phyloP scores from a whole-genome alignment of 1,140 invertebrate species.

The Nephila pilipes region DNA sequence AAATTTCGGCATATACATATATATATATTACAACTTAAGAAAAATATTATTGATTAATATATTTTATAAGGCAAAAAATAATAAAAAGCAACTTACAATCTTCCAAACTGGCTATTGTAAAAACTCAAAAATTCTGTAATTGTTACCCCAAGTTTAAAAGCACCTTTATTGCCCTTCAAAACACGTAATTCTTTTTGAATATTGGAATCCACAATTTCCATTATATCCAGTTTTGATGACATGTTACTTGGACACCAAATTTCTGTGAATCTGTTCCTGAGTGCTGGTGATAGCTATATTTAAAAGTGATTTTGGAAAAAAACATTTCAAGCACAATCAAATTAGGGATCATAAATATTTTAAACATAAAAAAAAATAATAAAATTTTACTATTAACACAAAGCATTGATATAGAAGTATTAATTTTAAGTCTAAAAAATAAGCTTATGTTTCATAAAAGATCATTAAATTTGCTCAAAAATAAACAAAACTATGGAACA shows the following conservation, averaged over 20 bases:
- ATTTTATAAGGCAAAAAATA: slow-evolving; percentile 81
- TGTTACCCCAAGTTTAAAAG: neutral
- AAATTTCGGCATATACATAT: no score
- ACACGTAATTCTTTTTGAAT: slow-evolving; percentile 80
- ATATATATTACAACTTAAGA: no score
- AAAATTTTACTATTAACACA: no score
- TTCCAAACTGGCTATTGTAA: slow-evolving; percentile 83
- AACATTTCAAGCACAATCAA: neutral
- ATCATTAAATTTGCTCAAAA: no score
- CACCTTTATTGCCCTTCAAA: no score
- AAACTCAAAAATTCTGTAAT: slow-evolving; percentile 92
- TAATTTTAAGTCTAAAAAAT: no score
- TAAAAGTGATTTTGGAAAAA: slow-evolving; percentile 22
- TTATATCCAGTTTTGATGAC: slow-evolving; percentile 86
- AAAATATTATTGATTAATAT: no score
- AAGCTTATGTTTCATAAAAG: no score
- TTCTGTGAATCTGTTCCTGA: slow-evolving; percentile 98
- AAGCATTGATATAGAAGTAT: no score
- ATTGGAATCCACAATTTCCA: slow-evolving; percentile 91
- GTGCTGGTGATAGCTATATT: slow-evolving; percentile 92
- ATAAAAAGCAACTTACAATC: slow-evolving; percentile 34
- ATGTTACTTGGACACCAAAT: slow-evolving; percentile 95
- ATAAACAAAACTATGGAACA: no score
- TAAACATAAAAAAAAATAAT: neutral
- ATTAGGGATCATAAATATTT: neutral